Base-by-base conservation (phyloP, 2,113 vertebrate species). In the Eira barbara region DNA sequence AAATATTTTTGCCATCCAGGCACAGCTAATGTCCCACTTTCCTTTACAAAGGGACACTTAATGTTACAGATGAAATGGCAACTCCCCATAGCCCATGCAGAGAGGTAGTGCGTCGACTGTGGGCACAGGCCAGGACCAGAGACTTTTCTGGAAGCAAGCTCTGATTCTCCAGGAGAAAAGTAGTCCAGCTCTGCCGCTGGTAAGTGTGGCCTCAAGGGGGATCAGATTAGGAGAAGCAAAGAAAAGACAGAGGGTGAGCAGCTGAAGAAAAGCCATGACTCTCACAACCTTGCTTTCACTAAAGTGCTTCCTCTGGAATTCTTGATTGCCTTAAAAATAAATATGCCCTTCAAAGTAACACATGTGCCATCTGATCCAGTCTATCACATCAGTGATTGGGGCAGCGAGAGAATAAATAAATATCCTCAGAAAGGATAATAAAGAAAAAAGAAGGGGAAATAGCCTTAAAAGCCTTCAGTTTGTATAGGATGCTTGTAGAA, bases 281-380 rank as follows among this genome's bases (percentile, higher is more conserved):
- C 59, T 69, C 34, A n/a, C 47, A 88, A 1, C 31, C 78, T 95
- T 84, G 7, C 25, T 96, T 73, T 92, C 55, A 76, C 23, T 25
- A 23, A 67, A 90, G 29, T 31, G 23, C 18, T 47, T 83, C 36
- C 34, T 2, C 6, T 61, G 73, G n/a, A 59, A 89, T 91, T 88
- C 39, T 65, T 87, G 71, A 63, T 49, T 73, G 71, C 45, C 36
- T 31, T 69, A 34, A 82, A 97, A 96, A 74, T 84, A 91, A 94
- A 80, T 65, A 49, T 6, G 31, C 5, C 81, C 47, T 96, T 95
- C 65, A 93, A 39, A 82, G 36, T 83, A 52, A 57, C 39, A 17
- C 39, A 27, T 45, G 27, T 91, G 20, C 4, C 4, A 0, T 55
- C 74, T 74, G 39, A 82, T 89, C 52, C 42, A 18, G 7, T 39